These are phyloP conservation scores for Zelleria hepariella DNA, from an alignment of 2,888 invertebrate genomes.

Conservation along the genomic window DNA sequence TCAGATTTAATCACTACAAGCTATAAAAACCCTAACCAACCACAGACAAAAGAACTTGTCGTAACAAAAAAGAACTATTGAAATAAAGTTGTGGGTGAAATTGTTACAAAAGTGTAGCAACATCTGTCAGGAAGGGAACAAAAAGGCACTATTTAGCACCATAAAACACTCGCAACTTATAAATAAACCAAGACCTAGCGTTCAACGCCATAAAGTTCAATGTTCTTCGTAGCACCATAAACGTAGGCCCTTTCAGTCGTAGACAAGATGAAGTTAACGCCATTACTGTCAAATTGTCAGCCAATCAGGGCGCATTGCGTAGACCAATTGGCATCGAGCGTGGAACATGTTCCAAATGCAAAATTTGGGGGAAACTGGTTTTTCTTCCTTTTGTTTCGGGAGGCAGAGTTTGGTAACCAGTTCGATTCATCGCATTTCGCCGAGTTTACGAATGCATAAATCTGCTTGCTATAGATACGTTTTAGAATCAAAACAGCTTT, in stretches of 20 bases:
- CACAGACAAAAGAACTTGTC: conserved; percentile 68
- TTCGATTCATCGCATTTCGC: neutral
- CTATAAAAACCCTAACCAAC: conserved; percentile 60
- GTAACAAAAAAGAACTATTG: conserved; percentile 58
- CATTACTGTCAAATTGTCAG: conserved; percentile 68
- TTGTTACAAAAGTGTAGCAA: conserved; percentile 70
- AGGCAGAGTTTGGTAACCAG: conserved; percentile 18
- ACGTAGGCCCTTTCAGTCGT: conserved; percentile 19
- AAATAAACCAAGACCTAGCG: neutral
- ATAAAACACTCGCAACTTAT: neutral
- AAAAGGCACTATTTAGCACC: neutral
- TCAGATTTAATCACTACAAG: conserved; percentile 7
- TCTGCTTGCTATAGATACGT: too few species aligned
- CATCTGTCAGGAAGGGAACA: conserved; percentile 61
- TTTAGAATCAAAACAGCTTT: neutral
- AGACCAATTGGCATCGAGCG: conserved; percentile 47
- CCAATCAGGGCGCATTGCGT: conserved; percentile 53
- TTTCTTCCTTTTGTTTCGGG: conserved; percentile 44
- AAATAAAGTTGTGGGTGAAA: conserved; percentile 63
- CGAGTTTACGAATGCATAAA: neutral
- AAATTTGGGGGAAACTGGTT: conserved; percentile 55
- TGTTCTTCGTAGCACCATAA: conserved; percentile 3
- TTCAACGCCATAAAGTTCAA: conserved; percentile 8
- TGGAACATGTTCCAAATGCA: conserved; percentile 57
- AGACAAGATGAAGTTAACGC: conserved; percentile 49